Percentiles rank a stretch among this genome's conserved stretches.
These are phyloP conservation scores for Raja brachyura DNA, from an alignment of 2,113 vertebrate genomes.

Conservation along the genomic window DNA sequence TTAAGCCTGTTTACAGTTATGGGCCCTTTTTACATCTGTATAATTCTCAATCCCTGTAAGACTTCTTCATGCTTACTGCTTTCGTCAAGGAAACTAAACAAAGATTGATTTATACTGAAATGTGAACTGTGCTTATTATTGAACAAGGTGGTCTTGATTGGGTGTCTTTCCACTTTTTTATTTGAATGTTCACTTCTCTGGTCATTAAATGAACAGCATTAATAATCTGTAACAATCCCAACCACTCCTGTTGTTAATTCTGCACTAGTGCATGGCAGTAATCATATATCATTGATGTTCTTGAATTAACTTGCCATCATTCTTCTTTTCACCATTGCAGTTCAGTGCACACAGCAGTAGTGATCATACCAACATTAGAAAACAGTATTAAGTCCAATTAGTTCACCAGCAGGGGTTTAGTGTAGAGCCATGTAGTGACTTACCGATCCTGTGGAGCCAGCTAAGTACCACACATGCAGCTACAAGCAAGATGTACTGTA, in stretches of 20 bases:
- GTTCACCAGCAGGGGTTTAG: slow-evolving; percentile 27
- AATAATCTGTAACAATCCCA: not conserved
- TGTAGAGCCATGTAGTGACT: slow-evolving; percentile 26
- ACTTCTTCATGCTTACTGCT: too few species aligned
- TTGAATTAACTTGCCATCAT: slow-evolving; percentile 28
- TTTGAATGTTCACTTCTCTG: not conserved
- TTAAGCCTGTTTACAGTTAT: not conserved
- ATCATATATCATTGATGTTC: not conserved
- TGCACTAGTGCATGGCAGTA: not conserved
- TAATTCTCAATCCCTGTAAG: not conserved
- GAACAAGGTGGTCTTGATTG: not conserved
- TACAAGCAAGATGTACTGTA: not conserved
- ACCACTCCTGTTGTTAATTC: not conserved
- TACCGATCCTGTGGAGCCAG: not conserved
- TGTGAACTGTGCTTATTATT: not conserved
- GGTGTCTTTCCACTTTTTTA: not conserved
- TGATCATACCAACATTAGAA: slow-evolving; percentile 19
- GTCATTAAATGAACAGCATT: not conserved
- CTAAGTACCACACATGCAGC: not conserved
- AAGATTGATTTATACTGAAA: slow-evolving; percentile 6
- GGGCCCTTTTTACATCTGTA: not conserved
- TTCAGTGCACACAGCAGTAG: slow-evolving; percentile 26
- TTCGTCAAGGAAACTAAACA: not conserved
- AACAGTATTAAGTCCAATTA: slow-evolving; percentile 34
- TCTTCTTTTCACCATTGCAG: slow-evolving; percentile 25